Percentiles rank a stretch among this genome's conserved stretches.
These are phyloP conservation scores for Tholera decimalis DNA, from an alignment of 2,888 invertebrate genomes.

Conservation along the genomic window DNA sequence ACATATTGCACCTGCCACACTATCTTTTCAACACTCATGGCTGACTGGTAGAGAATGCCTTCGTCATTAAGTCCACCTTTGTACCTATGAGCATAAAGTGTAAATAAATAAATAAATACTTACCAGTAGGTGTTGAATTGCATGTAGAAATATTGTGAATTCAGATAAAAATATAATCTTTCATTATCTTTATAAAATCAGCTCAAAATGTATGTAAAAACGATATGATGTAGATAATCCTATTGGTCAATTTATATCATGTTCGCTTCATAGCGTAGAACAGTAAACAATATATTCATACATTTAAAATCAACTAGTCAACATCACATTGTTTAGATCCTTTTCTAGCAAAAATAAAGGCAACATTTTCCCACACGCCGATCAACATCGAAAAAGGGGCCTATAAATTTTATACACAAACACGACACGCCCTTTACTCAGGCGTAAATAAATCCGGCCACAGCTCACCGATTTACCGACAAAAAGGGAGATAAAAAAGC, in stretches of 20 bases:
- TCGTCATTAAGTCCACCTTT: too few relatives aligned
- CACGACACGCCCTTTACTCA: constrained; percentile 55
- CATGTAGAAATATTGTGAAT: too few relatives aligned
- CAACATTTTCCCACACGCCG: constrained; percentile 27
- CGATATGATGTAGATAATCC: constrained; percentile 1
- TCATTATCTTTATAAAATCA: not conserved
- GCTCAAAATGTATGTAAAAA: not conserved
- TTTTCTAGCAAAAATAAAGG: constrained; percentile 26
- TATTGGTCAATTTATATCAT: not conserved
- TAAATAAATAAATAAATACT: too few relatives aligned
- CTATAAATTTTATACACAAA: constrained; percentile 54
- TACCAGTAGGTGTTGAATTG: too few relatives aligned
- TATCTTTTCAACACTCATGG: too few relatives aligned
- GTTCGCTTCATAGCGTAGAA: constrained; percentile 2
- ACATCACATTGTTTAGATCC: constrained; percentile 9
- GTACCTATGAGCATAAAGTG: too few relatives aligned
- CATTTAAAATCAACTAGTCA: constrained; percentile 17
- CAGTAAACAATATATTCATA: constrained; percentile 27
- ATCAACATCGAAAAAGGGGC: constrained; percentile 49
- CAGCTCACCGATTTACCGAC: constrained; percentile 52
- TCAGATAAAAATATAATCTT: not conserved
- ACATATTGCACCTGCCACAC: too few relatives aligned
- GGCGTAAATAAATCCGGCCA: constrained; percentile 58
- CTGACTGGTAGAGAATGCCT: too few relatives aligned
- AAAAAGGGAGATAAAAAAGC: constrained; percentile 54